Conservation (phyloP, 2,113 vertebrate genomes). For the Anolis carolinensis region DNA sequence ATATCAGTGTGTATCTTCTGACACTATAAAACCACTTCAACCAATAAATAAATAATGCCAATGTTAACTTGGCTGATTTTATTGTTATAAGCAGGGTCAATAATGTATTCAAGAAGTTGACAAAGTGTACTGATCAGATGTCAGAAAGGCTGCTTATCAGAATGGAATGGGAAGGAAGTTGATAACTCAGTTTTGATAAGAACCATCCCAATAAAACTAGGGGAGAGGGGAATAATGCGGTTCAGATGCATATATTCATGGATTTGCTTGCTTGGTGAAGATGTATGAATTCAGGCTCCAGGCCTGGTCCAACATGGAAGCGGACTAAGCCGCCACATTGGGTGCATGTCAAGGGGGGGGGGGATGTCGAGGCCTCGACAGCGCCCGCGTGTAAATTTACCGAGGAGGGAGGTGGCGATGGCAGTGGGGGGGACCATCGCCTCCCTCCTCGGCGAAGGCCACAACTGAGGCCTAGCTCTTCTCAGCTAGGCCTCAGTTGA, state of each 20-base stretch:
- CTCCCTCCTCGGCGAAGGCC: too few species aligned
- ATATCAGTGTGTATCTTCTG: neutral
- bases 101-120: neutral
- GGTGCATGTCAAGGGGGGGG: too few species aligned
- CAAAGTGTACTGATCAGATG: neutral
- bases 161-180: neutral
- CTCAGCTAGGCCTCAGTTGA: too few species aligned
- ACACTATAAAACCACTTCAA: neutral
- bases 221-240: neutral
- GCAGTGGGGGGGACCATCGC: too few species aligned
- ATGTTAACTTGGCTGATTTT: neutral
- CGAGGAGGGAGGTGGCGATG: too few species aligned
- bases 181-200: neutral
- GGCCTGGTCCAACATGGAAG: too few species aligned
- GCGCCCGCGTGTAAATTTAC: too few species aligned
- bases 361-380: too few species aligned
- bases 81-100: neutral
- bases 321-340: too few species aligned
- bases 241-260: neutral
- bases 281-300: neutral
- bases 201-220: neutral
- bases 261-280: neutral
- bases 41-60: neutral
- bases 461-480: too few species aligned
- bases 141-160: neutral